These are phyloP conservation scores for Lycia hirtaria DNA, from an alignment of 2,888 invertebrate genomes.

Conservation along the genomic window DNA sequence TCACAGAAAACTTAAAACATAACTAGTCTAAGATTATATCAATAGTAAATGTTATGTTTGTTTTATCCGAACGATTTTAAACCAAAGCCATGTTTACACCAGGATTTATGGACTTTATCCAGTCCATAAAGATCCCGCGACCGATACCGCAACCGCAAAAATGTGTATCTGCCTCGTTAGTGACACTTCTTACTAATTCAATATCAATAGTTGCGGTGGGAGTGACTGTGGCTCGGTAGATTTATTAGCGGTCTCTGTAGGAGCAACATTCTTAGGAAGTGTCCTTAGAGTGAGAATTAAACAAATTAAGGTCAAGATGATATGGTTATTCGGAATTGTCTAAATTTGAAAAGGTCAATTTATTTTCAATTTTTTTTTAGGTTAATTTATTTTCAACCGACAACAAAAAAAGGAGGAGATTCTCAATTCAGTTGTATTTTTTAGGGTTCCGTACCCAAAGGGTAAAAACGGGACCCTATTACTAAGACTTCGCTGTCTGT, in stretches of 20 bases:
- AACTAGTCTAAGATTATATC: no score
- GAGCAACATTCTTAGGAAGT: constrained; percentile 5
- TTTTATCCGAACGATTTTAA: not conserved
- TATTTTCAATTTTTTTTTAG: not conserved
- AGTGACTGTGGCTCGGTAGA: not conserved
- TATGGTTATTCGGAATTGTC: not conserved
- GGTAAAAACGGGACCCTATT: no score
- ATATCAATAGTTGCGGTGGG: constrained; percentile 44
- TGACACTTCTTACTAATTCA: constrained; percentile 63
- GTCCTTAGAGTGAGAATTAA: not conserved
- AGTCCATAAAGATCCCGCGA: constrained; percentile 42
- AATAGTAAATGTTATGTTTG: not conserved
- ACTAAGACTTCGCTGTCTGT: no score
- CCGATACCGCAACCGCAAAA: constrained; percentile 47
- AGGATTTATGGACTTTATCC: constrained; percentile 30
- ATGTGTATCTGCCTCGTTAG: constrained; percentile 40
- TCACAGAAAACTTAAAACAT: no score
- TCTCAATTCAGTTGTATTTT: no score
- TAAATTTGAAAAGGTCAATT: not conserved
- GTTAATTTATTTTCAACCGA: not conserved
- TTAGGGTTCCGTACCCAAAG: no score
- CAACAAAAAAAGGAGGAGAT: no score
- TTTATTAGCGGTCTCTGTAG: constrained; percentile 1
- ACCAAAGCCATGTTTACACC: constrained; percentile 44
- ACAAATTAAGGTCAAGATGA: not conserved